These are phyloP conservation scores for Clupea harengus DNA, from an alignment of 2,113 vertebrate species.

Conservation along the genomic window DNA sequence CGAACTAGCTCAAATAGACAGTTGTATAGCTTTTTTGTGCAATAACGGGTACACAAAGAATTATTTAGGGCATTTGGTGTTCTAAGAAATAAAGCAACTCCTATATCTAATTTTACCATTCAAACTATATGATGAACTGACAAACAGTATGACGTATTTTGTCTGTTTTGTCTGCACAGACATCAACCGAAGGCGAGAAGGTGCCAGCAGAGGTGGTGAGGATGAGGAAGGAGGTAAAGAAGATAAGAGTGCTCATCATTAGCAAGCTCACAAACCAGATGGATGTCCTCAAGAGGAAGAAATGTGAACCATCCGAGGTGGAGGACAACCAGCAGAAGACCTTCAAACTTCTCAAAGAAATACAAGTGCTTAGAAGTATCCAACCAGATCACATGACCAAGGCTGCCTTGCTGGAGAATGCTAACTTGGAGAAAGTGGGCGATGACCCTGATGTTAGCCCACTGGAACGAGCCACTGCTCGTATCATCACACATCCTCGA, in stretches of 20 bases:
- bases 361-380: slow-evolving; percentile 83
- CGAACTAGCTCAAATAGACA: too few species aligned
- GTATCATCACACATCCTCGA: slow-evolving; percentile 75
- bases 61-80: too few species aligned
- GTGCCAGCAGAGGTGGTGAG: slow-evolving; percentile 78
- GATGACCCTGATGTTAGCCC: slow-evolving; percentile 79
- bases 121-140: background rate
- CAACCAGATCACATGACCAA: slow-evolving; percentile 82
- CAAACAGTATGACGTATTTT: background rate
- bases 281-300: slow-evolving; percentile 78
- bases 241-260: slow-evolving; percentile 80
- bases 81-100: too few species aligned
- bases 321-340: slow-evolving; percentile 82
- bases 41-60: too few species aligned
- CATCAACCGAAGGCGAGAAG: background rate
- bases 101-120: too few species aligned
- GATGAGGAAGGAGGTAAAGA: slow-evolving; percentile 95
- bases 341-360: slow-evolving; percentile 83
- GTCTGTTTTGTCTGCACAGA: slow-evolving; percentile 29
- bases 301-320: slow-evolving; percentile 74
- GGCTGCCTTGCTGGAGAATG: slow-evolving; percentile 77
- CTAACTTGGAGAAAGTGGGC: slow-evolving; percentile 80
- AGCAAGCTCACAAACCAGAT: slow-evolving; percentile 84
- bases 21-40: too few species aligned
- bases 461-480: slow-evolving; percentile 78